Base-by-base conservation (phyloP, 2,113 vertebrate species). In the Hystrix brachyura region DNA sequence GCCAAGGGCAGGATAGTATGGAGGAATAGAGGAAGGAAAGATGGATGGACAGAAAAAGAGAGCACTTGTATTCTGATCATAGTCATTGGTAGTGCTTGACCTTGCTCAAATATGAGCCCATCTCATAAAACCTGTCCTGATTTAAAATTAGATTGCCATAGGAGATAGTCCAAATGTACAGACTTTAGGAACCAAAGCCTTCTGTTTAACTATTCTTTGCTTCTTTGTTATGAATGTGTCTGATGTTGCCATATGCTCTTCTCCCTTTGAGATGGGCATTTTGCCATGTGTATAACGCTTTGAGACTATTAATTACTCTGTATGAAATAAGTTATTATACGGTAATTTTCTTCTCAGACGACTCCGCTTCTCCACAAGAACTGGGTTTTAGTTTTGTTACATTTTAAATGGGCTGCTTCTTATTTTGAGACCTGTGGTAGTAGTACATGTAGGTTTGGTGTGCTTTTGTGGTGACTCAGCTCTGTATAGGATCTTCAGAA, bases 251-350 rank as follows among this genome's bases (percentile, higher is more conserved):
- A 98, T 97, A 97, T 98, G 97, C 43, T 97, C 95, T 80, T 87
- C 97, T 97, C 97, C 95, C 94, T 97, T 93, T 94, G 96, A 97
- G 90, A 90, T 92, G 96, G 97, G 97, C 97, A 81, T 93, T 82
- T 92, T 86, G 97, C 97, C 97, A 97, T 81, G 48, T 55, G 87
- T 87, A 95, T 78, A 97, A 76, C 0, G 3, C 92, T 97, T 95
- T 60, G 90, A 57, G 90, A 92, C 97, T 98, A 98, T 98, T 97
- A 97, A 97, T 98, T 97, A 96, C 97, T 81, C 96, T 65, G 83
- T 94, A 90, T 92, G 96, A 87, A 97, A 87, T 94, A 96, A 96
- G 80, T 94, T 95, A 76, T 96, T 94, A 32, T 95, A 57, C 46
- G 57, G 53, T 55, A 81, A 78, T 82, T 95, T 83, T 87, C 53